Evolutionary conservation across 1,140 invertebrate genomes (phyloP), one percentile per base, ranked within the genome.

Genomic region (Myzus persicae): DNA sequence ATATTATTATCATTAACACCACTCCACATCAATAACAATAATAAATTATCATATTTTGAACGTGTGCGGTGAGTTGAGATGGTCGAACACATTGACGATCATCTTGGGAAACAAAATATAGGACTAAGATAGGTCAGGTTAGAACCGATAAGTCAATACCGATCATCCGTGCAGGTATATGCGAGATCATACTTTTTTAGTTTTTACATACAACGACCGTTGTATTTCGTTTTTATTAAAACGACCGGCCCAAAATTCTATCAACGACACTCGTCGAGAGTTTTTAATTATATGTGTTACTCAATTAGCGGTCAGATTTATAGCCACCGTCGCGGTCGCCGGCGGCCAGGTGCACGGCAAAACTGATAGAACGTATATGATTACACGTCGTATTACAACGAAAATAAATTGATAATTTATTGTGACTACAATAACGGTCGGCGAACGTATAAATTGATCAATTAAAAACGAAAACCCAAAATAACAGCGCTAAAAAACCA

Each of bases 321-420:
- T 90, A n/a, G 89, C 51, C 9, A 24, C 11, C 51, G 26, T 31
- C n/a, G 48, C 38, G 1, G 38, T n/a, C 48, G 24, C 36, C 36
- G 88, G 4, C 36, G 48, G 48, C 11, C 26, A 42, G 51, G n/a
- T 67, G 54, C 40, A 24, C 54, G 54, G 59, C 59, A 18, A 20
- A 76, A 76, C n/a, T n/a, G 54, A 40, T 42, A 42, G 42, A 87
- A 87, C 31, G 44, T 89, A 89, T 24, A 54, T 36, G 46, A 26
- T 54, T 42, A 67, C 38, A 42, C 54, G 89, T 90, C 88, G 89
- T 67, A 40, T 67, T 67, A 59, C 51, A 42, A 42, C 9, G 40
- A 90, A 42, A 42, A 42, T 90, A 67, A 90, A 90, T 90, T 90
- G 51, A 90, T 90, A 90, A 90, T 90, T 90, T 90, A 90, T 90